Evolutionary conservation across 1,140 invertebrate genomes (phyloP).

Genomic region (Dendrolimus punctatus): DNA sequence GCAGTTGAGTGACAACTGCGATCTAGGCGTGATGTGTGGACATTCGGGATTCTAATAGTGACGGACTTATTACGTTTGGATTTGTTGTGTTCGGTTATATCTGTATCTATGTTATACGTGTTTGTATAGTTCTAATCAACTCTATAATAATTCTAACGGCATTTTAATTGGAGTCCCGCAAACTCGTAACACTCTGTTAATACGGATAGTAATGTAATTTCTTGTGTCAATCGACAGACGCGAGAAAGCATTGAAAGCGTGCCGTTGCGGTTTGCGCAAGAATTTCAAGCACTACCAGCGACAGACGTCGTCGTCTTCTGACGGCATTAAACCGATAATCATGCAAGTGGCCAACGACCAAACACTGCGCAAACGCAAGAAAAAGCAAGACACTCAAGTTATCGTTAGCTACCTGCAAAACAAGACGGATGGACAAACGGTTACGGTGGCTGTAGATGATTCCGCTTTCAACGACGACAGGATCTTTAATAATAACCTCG

Average conservation of each 20-base stretch:
- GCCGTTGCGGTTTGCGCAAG: conserved; percentile 50
- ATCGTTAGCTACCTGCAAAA: conserved; percentile 3
- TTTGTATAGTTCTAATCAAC: no score
- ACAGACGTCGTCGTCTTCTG: conserved; percentile 55
- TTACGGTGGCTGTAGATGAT: no score
- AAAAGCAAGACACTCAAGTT: conserved; percentile 1
- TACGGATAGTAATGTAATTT: no score
- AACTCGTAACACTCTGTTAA: no score
- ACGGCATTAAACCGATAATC: conserved; percentile 14
- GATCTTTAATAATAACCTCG: conserved; percentile 4
- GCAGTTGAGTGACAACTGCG: no score
- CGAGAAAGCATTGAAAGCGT: conserved; percentile 49
- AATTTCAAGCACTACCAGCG: conserved; percentile 40
- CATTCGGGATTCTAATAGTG: no score
- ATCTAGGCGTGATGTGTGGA: no score
- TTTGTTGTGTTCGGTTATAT: no score
- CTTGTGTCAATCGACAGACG: conserved; percentile 27
- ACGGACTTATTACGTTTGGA: no score
- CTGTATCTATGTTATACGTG: no score
- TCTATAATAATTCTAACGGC: no score
- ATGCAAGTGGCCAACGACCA: not conserved
- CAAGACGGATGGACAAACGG: conserved; percentile 3
- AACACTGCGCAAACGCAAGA: not conserved
- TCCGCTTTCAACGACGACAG: conserved; percentile 10
- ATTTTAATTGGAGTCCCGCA: no score